Base-by-base conservation (phyloP, 2,113 vertebrate genomes). In the Xiphias gladius region DNA sequence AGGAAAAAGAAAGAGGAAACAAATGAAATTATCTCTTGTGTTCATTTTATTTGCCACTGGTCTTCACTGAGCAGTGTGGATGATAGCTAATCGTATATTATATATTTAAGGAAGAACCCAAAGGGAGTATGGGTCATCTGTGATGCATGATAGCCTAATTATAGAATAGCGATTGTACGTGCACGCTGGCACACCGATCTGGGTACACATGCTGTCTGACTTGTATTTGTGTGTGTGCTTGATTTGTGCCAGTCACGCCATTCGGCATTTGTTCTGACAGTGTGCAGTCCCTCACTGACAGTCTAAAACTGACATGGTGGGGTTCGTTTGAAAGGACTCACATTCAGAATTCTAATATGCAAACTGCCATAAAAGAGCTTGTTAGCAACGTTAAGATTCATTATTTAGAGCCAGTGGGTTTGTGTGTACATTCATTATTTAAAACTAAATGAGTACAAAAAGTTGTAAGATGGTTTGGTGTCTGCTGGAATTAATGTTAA, bases 51-150 rank as follows among this genome's bases (percentile, higher is more conserved):
- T 84, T 59, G 70, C 67, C 39, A 74, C 85, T 73, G 2, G 32
- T 84, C 86, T 86, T 84, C 61, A 24, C 63, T 62, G 88, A 86
- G 80, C 82, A 48, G 74, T 7, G 19, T 28, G 5, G 46, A 90
- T 68, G 69, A 73, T 77, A 26, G 74, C 58, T 86, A 86, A 90
- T 92, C 89, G 69, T 78, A 87, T 76, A 79, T 91, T 88, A 93
- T 84, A 67, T 71, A 85, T 84, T 89, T 87, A 85, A 52, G 52
- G 37, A 71, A 66, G 62, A 84, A 66, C 67, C 82, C 85, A 84
- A 82, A 72, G 86, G 76, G 74, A 79, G 63, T 8, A 59, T 68
- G 73, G 72, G 80, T 70, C 80, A 61, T 81, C 73, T 67, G 76
- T 86, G 88, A 92, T 78, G 73, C 70, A 91, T 55, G 85, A 82